Percentiles rank a stretch among this genome's conserved stretches.
These are phyloP conservation scores for Zoanthus sociatus DNA, from an alignment of 92 coral and sea anemone genomes.

Conservation along the genomic window DNA sequence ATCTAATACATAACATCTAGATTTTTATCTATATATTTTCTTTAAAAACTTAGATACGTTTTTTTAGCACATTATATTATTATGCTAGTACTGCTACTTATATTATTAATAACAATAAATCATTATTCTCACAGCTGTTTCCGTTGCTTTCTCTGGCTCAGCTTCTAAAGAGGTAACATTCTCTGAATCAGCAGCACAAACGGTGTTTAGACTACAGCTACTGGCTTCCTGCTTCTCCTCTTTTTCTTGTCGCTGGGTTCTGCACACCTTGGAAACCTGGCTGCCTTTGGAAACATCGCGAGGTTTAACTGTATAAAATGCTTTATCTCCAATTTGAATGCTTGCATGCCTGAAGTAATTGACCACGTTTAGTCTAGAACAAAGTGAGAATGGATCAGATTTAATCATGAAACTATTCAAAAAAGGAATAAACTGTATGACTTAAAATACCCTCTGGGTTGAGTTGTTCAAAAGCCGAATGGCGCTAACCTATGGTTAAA, in stretches of 20 bases:
- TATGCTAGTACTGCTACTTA: too few species aligned
- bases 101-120: too few species aligned
- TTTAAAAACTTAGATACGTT: too few species aligned
- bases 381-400: not conserved
- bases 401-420: too few species aligned
- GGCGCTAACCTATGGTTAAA: too few species aligned
- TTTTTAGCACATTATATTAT: too few species aligned
- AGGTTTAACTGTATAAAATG: slow-evolving; percentile 88
- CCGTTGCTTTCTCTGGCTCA: not conserved
- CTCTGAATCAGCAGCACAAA: not conserved
- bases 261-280: not conserved
- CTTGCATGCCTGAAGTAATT: slow-evolving; percentile 90
- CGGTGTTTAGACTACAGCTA: not conserved
- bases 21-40: too few species aligned
- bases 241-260: not conserved
- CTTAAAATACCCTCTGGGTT: too few species aligned
- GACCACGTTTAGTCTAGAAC: slow-evolving; percentile 74
- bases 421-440: too few species aligned
- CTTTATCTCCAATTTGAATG: slow-evolving; percentile 97
- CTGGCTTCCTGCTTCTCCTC: not conserved
- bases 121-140: slow-evolving; percentile 22
- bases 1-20: too few species aligned
- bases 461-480: too few species aligned
- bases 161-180: slow-evolving; percentile 16
- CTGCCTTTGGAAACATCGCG: slow-evolving; percentile 59